These are phyloP conservation scores for Poeciliopsis paucimaculata DNA, from an alignment of 2,797 vertebrate species.

Conservation along the genomic window DNA sequence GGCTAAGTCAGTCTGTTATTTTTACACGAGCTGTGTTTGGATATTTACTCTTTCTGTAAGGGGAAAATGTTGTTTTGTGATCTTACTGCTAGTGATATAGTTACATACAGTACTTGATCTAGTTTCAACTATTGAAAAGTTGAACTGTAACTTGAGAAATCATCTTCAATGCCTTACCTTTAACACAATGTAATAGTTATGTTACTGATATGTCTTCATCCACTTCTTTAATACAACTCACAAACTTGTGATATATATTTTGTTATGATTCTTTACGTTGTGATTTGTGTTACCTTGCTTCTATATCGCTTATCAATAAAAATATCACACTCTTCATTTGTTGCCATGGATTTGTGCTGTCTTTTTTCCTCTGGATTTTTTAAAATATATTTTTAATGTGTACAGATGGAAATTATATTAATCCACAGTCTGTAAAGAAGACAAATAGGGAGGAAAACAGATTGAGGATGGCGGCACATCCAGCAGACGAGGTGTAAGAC, in stretches of 20 bases:
- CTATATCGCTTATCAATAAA: conserved; percentile 73
- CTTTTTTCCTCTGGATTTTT: conserved; percentile 28
- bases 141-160: conserved; percentile 77
- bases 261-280: conserved; percentile 72
- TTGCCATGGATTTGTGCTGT: conserved; percentile 30
- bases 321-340: conserved; percentile 60
- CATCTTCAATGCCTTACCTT: conserved; percentile 68
- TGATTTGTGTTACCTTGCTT: conserved; percentile 76
- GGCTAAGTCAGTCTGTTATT: conserved; percentile 65
- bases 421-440: conserved; percentile 39
- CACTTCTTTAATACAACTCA: conserved; percentile 74
- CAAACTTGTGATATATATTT: conserved; percentile 78
- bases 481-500: conserved; percentile 46
- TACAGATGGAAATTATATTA: conserved; percentile 42
- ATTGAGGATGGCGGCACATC: conserved; percentile 38
- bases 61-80: conserved; percentile 70
- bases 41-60: conserved; percentile 72
- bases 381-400: conserved; percentile 59
- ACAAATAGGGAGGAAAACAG: conserved; percentile 38
- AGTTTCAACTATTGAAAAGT: conserved; percentile 74
- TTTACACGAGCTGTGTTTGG: conserved; percentile 70
- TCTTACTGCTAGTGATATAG: conserved; percentile 73
- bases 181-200: conserved; percentile 71
- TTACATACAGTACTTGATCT: conserved; percentile 75
- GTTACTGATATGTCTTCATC: conserved; percentile 70